Percentiles rank a stretch among this genome's conserved stretches.
phyloP scores from a whole-genome alignment of 1,140 invertebrate genomes.

The Cydia amplana region DNA sequence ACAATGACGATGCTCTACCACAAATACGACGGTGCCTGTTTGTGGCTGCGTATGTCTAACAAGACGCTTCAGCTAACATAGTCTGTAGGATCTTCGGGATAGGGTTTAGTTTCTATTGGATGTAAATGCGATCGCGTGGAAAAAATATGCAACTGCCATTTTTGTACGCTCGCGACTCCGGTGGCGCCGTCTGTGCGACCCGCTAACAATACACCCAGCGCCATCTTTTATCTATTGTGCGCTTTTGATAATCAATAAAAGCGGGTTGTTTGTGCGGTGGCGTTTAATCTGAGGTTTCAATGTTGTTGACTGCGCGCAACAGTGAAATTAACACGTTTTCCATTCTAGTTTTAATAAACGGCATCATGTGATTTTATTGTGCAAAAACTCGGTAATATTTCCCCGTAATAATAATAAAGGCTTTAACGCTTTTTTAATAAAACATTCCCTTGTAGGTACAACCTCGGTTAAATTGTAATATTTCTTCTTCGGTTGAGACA shows the following conservation, averaged over 20 bases:
- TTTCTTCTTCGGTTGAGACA: conserved; percentile 26
- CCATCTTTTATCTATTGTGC: conserved; percentile 75
- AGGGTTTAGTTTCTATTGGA: conserved; percentile 47
- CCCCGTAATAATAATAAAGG: conserved; percentile 9
- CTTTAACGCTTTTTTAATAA: conserved; percentile 13
- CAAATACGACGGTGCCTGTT: conserved; percentile 65
- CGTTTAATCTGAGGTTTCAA: conserved; percentile 43
- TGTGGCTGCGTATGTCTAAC: conserved; percentile 67
- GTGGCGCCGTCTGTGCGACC: conserved; percentile 74
- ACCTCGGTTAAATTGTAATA: conserved; percentile 6
- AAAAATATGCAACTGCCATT: conserved; percentile 78
- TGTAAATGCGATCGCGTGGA: conserved; percentile 47
- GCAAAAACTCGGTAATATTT: neutral
- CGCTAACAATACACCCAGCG: conserved; percentile 68
- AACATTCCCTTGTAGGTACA: conserved; percentile 7
- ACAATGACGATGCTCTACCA: conserved; percentile 75
- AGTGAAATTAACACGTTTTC: conserved; percentile 39
- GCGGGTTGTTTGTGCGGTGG: conserved; percentile 54
- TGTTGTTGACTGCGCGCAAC: conserved; percentile 28
- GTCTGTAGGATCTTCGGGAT: conserved; percentile 37
- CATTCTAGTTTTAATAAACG: conserved; percentile 14
- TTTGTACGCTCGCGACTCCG: conserved; percentile 73
- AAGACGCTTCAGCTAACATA: conserved; percentile 37
- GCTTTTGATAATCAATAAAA: conserved; percentile 75
- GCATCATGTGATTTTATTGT: neutral